Percentiles rank a stretch among this genome's conserved stretches.
These are phyloP conservation scores for Montifringilla adamsi DNA, from an alignment of 2,113 vertebrate genomes.

Conservation along the genomic window DNA sequence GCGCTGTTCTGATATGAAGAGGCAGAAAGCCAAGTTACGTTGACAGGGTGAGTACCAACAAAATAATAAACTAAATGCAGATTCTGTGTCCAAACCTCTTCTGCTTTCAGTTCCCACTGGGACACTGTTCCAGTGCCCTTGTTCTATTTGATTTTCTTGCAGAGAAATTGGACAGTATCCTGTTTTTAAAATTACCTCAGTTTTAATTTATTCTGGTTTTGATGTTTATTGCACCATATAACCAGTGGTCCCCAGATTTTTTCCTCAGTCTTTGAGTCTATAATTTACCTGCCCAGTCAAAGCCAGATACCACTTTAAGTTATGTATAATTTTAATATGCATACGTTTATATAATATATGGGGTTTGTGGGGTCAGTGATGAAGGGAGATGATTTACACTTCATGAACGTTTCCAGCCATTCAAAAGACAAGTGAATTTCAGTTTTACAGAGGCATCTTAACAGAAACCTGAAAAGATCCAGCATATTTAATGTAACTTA, in stretches of 20 bases:
- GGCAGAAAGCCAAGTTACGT: slow-evolving; percentile 29
- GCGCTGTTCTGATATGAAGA: slow-evolving; percentile 21
- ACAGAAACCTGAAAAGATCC: not conserved
- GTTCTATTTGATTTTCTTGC: not conserved
- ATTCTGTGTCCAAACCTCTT: not conserved
- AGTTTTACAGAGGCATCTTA: not conserved
- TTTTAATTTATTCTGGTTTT: slow-evolving; percentile 63
- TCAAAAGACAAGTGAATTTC: slow-evolving; percentile 6
- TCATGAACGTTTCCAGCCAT: not conserved
- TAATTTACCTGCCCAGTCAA: slow-evolving; percentile 53
- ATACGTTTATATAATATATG: not conserved
- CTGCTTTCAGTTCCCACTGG: slow-evolving; percentile 17
- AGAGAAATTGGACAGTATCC: slow-evolving; percentile 27
- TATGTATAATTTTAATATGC: not conserved
- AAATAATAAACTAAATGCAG: slow-evolving; percentile 43
- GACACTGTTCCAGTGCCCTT: slow-evolving; percentile 40
- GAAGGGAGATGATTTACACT: not conserved
- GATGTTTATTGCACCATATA: slow-evolving; percentile 2
- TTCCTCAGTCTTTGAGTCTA: not conserved
- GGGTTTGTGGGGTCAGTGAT: not conserved
- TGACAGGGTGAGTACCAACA: not conserved
- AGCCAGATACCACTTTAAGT: slow-evolving; percentile 28
- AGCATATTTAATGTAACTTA: not conserved
- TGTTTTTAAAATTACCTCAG: slow-evolving; percentile 43
- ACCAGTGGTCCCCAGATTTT: not conserved